These are phyloP conservation scores for Drosophila kikkawai DNA, from an alignment of 1,140 invertebrate genomes.

Conservation along the genomic window DNA sequence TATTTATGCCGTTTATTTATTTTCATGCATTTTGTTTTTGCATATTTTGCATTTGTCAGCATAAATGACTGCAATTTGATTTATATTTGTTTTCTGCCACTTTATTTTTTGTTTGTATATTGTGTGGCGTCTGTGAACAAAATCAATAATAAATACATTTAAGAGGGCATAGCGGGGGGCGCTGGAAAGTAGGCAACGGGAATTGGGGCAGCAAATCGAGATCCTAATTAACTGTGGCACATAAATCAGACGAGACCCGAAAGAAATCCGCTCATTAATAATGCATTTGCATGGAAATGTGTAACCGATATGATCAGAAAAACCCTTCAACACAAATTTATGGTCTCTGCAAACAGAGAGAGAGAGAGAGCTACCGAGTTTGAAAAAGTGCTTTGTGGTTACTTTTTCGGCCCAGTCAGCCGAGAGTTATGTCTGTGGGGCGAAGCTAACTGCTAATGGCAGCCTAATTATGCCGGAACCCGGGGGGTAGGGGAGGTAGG, in stretches of 20 bases:
- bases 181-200: constrained; percentile 36
- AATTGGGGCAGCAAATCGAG: constrained; percentile 60
- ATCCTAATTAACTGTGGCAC: constrained; percentile 73
- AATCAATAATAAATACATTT: constrained; percentile 35
- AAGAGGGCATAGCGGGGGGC: background rate
- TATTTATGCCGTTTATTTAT: constrained; percentile 45
- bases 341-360: constrained; percentile 43
- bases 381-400: constrained; percentile 49
- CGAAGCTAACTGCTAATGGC: constrained; percentile 69
- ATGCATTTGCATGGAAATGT: constrained; percentile 75
- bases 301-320: constrained; percentile 48
- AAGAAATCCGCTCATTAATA: constrained; percentile 72
- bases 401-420: constrained; percentile 37
- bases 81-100: constrained; percentile 36
- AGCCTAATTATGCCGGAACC: constrained; percentile 73
- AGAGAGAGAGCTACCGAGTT: constrained; percentile 1
- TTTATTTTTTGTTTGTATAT: background rate
- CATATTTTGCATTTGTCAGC: constrained; percentile 53
- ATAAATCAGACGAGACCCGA: constrained; percentile 63
- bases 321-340: constrained; percentile 69
- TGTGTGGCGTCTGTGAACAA: constrained; percentile 6
- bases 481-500: background rate
- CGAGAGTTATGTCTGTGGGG: constrained; percentile 59
- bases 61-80: constrained; percentile 52
- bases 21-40: constrained; percentile 24